A percentile compares a stretch with the other conserved stretches of the same genome.
phyloP scores from a whole-genome alignment of 2,797 vertebrate species.

The Streptopelia turtur region DNA sequence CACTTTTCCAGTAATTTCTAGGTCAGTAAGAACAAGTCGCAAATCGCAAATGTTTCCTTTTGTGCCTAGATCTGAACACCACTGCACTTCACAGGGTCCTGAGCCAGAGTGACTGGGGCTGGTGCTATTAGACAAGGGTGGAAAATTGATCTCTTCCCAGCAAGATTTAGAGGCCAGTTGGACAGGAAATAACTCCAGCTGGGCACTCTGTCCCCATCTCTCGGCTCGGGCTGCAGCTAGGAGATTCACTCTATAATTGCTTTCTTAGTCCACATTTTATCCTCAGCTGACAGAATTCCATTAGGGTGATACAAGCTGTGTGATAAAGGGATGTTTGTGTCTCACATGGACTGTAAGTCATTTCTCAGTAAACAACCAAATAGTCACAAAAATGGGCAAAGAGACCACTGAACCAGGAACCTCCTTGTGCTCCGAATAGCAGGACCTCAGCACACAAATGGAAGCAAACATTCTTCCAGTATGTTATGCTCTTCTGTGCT shows the following conservation, averaged over 20 bases:
- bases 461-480: background rate
- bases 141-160: conserved; percentile 30
- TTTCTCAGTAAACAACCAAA: conserved; percentile 60
- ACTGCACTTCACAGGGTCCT: background rate
- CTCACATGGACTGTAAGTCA: conserved; percentile 56
- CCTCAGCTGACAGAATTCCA: conserved; percentile 66
- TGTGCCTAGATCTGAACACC: background rate
- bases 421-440: background rate
- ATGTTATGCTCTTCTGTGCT: background rate
- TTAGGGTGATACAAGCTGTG: conserved; percentile 66
- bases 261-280: conserved; percentile 59
- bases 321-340: conserved; percentile 71
- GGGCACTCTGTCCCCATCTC: conserved; percentile 37
- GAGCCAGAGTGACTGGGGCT: background rate
- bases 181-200: conserved; percentile 45
- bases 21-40: background rate
- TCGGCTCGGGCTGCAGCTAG: background rate
- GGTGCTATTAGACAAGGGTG: conserved; percentile 17
- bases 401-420: conserved; percentile 6
- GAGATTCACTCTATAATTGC: conserved; percentile 57
- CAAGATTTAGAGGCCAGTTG: conserved; percentile 36
- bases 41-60: conserved; percentile 17
- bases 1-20: background rate
- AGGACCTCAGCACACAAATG: background rate
- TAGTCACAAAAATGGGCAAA: conserved; percentile 28